Conservation (phyloP, 2,888 invertebrate species). For the Nephrotoma appendiculata region DNA sequence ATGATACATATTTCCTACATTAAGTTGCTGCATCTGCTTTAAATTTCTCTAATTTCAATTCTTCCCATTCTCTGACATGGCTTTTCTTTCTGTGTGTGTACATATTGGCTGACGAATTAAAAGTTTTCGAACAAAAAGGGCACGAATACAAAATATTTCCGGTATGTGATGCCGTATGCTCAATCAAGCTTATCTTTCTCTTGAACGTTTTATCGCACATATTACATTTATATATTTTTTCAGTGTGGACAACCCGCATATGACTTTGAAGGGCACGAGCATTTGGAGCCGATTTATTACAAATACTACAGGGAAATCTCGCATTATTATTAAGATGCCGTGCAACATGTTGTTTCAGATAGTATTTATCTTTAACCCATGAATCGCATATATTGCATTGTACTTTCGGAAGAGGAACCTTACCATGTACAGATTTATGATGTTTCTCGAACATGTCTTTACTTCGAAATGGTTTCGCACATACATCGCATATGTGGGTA, state of each 20-base stretch:
- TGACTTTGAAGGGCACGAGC: constrained; percentile 12
- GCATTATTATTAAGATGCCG: constrained; percentile 2
- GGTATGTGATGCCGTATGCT: constrained; percentile 14
- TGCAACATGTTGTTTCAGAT: constrained; percentile 18
- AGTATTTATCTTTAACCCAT: constrained; percentile 14
- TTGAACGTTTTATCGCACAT: constrained; percentile 13
- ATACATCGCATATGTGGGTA: constrained; percentile 9
- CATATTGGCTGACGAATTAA: constrained; percentile 13
- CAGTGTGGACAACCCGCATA: constrained; percentile 10
- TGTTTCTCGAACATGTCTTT: constrained; percentile 8
- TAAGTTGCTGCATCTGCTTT: not conserved
- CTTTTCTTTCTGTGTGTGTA: constrained; percentile 12
- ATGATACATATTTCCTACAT: too few species aligned
- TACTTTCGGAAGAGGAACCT: constrained; percentile 3
- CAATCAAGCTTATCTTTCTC: constrained; percentile 8
- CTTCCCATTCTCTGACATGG: constrained; percentile 12
- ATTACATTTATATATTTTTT: constrained; percentile 8
- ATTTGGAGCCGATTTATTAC: constrained; percentile 12
- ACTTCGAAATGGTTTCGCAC: constrained; percentile 5
- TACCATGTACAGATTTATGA: constrained; percentile 6
- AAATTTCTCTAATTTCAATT: not conserved
- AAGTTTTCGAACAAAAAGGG: constrained; percentile 13
- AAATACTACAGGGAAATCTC: constrained; percentile 8
- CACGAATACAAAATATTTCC: constrained; percentile 13
- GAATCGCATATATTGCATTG: constrained; percentile 10